Base-by-base conservation (phyloP, 1,140 invertebrate species). In the Ooceraea biroi region DNA sequence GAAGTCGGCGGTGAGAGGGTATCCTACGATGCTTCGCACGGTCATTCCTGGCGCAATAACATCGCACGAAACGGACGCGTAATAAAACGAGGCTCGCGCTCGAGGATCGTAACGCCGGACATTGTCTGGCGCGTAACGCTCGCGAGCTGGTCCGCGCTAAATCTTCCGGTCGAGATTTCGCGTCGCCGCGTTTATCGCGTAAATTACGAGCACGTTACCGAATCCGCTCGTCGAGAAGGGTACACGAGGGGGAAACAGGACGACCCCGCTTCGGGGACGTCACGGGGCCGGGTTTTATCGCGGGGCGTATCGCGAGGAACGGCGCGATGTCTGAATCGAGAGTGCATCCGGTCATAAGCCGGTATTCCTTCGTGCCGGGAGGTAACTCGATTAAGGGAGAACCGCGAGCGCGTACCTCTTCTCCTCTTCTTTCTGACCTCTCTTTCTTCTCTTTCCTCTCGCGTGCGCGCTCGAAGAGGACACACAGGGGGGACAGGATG, bases 361-460 rank as follows among this genome's bases (percentile, higher is more conserved):
- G 84, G 72, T 72, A 65, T 30, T 83, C 71, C 65, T 66, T 66
- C 74, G 72, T 52, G 82, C 88, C 36, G 55, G 73, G 77, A 83
- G 88, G 88, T 89, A 89, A 88, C 86, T 89, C 86, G 89, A 90
- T 90, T 89, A 89, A 89, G 73, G 74, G 82, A 76, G 84, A 82
- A 52, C 30, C 30, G n/a, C 46, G 19, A n/a, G 74, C 14, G 57
- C 50, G 11, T 36, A 7, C 36, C 36, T 41, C 36, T 22, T 46
- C 11, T n/a, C 44, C 17, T n/a, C 22, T 27, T 41, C 5, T 65
- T 14, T 65, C 17, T 46, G 14, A 3, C 5, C 19, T 46, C 1
- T 66, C 36, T 65, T 22, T 22, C 50, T 22, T 12, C 25, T 8
- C 12, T 48, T 30, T 8, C 11, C 11, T 22, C 19, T 52, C 10